Percentiles rank a stretch among this genome's conserved stretches.
phyloP scores from a whole-genome alignment of 2,797 vertebrate genomes.

The Sebastes kiyomatsui region DNA sequence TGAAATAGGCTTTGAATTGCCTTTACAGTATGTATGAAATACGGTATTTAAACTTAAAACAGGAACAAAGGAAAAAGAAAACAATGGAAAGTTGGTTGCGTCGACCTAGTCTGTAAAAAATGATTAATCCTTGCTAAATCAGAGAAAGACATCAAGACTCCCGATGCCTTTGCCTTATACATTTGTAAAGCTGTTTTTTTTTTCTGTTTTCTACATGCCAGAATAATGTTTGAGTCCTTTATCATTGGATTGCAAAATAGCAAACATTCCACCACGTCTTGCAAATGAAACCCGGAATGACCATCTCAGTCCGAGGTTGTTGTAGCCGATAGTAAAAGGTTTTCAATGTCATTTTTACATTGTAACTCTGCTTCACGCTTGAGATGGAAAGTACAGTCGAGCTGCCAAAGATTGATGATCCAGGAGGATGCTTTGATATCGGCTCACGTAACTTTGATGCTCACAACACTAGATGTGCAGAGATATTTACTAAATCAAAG shows the following conservation, averaged over 20 bases:
- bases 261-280: conserved; percentile 14
- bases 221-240: not conserved
- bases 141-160: not conserved
- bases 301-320: conserved; percentile 29
- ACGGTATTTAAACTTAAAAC: not conserved
- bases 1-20: not conserved
- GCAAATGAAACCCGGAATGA: conserved; percentile 60
- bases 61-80: not conserved
- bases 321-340: conserved; percentile 52
- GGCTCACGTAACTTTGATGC: conserved; percentile 74
- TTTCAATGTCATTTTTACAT: conserved; percentile 57
- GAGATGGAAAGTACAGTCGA: conserved; percentile 67
- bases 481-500: conserved; percentile 80
- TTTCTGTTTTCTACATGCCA: not conserved
- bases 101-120: not conserved
- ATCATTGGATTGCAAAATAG: conserved; percentile 22
- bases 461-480: conserved; percentile 65
- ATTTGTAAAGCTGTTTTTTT: not conserved
- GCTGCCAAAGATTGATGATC: conserved; percentile 70
- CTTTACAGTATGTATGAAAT: not conserved
- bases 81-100: not conserved
- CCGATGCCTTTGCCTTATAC: not conserved
- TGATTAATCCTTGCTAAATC: not conserved
- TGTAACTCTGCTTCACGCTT: conserved; percentile 53
- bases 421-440: conserved; percentile 75